Percentiles rank a stretch among this genome's conserved stretches.
Evolutionary conservation across 1,140 invertebrate species (phyloP).

Genomic region (Papilio helenus): DNA sequence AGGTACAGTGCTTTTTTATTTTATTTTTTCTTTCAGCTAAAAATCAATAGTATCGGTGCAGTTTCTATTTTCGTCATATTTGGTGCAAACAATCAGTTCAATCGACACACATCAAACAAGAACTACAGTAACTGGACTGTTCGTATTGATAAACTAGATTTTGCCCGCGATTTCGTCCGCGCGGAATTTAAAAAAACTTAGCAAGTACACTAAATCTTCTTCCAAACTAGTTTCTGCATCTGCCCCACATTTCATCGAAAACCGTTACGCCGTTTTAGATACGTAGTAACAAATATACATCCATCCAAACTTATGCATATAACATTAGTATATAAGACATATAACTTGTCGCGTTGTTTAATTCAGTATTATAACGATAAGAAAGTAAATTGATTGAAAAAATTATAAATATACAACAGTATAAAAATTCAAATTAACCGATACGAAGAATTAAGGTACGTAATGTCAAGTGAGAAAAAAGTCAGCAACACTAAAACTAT

Average conservation of each 20-base stretch:
- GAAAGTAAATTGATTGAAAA: background rate
- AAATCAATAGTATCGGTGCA: background rate
- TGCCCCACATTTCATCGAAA: no score
- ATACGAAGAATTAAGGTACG: background rate
- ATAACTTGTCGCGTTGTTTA: background rate
- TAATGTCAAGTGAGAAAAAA: no score
- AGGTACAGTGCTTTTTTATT: background rate
- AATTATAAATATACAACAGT: no score
- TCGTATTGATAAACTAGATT: background rate
- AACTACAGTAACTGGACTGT: conserved; percentile 9
- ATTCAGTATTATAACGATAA: background rate
- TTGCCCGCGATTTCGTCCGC: no score
- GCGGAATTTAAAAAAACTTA: no score
- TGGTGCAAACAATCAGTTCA: conserved; percentile 29
- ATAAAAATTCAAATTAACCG: background rate
- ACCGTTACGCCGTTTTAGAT: no score
- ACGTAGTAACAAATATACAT: no score
- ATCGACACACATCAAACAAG: conserved; percentile 26
- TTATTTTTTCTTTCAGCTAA: background rate
- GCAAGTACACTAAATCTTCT: no score
- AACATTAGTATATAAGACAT: no score
- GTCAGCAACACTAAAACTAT: background rate
- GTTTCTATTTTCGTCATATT: conserved; percentile 30
- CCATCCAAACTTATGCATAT: no score
- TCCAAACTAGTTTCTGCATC: no score